Evolutionary conservation across 2,888 invertebrate genomes (phyloP).

Genomic region (Trypoxylon attenuatum): DNA sequence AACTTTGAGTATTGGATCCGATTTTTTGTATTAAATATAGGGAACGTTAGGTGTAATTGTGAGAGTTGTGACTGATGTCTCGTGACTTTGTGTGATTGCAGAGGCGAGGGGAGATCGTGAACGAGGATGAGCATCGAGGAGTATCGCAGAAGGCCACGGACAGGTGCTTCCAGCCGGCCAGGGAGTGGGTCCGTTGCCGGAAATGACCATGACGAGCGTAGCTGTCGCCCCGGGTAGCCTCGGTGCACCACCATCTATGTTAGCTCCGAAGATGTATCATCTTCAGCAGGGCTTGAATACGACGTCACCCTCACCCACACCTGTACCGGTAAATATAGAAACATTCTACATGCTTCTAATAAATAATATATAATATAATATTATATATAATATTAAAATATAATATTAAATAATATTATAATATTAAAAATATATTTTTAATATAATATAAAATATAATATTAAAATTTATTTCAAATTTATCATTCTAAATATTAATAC

Average conservation of each 20-base stretch:
- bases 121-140: conserved; percentile 64
- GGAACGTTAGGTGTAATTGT: too few species aligned
- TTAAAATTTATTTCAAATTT: too few species aligned
- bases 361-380: too few species aligned
- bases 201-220: conserved; percentile 74
- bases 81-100: conserved; percentile 13
- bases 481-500: neutral
- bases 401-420: too few species aligned
- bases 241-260: conserved; percentile 67
- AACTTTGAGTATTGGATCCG: too few species aligned
- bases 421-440: too few species aligned
- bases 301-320: conserved; percentile 58
- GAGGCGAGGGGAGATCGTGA: conserved; percentile 21
- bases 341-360: too few species aligned
- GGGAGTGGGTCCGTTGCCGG: conserved; percentile 58
- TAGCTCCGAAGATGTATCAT: conserved; percentile 69
- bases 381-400: too few species aligned
- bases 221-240: conserved; percentile 73
- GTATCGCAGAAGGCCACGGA: conserved; percentile 53
- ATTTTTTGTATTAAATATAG: too few species aligned
- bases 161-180: conserved; percentile 55
- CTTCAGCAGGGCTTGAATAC: conserved; percentile 65
- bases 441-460: too few species aligned
- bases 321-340: conserved; percentile 67
- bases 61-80: neutral